These are phyloP conservation scores for Acanthurus tractus DNA, from an alignment of 2,797 vertebrate genomes.

Conservation along the genomic window DNA sequence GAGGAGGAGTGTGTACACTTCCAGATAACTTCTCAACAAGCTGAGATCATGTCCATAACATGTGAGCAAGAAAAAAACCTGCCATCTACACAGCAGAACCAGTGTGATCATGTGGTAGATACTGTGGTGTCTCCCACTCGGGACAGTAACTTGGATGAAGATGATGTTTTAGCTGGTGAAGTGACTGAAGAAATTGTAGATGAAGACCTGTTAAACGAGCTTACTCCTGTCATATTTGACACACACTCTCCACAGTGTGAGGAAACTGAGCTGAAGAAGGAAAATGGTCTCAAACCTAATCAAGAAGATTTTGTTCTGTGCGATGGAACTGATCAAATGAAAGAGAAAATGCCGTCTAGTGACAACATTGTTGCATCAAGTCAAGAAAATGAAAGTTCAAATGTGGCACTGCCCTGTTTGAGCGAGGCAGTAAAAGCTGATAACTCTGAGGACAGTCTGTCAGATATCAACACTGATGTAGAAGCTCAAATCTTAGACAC, in stretches of 20 bases:
- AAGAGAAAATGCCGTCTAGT: not conserved
- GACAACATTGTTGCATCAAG: not conserved
- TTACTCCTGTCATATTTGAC: not conserved
- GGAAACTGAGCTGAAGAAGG: constrained; percentile 10
- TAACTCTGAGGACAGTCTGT: not conserved
- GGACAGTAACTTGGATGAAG: not conserved
- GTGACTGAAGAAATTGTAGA: not conserved
- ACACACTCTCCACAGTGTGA: not conserved
- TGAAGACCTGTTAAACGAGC: not conserved
- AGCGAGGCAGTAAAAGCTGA: not conserved
- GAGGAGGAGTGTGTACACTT: not conserved
- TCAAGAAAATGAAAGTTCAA: constrained; percentile 5
- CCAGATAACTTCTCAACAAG: not conserved
- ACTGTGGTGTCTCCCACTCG: fast-evolving
- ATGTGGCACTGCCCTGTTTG: not conserved
- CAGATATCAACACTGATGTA: not conserved
- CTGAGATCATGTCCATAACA: not conserved
- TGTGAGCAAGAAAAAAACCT: constrained; percentile 6
- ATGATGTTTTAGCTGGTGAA: not conserved
- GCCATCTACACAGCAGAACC: constrained; percentile 14
- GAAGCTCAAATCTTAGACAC: not conserved
- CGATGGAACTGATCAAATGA: not conserved
- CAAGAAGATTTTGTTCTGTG: not conserved
- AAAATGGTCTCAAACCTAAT: not conserved
- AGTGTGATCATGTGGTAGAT: not conserved